Base-by-base conservation (phyloP, 1,140 invertebrate species). In the Penaeus japonicus region DNA sequence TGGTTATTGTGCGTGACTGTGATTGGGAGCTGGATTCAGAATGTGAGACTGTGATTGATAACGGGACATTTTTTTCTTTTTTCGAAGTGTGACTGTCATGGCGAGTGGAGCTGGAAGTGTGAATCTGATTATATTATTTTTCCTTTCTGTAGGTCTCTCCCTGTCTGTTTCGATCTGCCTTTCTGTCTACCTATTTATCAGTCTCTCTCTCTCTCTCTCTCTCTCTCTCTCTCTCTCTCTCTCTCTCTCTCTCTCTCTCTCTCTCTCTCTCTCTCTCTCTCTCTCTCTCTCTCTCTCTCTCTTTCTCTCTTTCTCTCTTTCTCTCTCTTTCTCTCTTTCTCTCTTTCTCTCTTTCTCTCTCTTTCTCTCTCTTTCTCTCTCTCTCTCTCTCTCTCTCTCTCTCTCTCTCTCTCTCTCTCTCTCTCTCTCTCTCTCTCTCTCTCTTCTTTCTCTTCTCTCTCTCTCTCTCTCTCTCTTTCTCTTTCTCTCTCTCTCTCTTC, bases 321-420 rank as follows among this genome's bases (percentile, higher is more conserved):
- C 30, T 81, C 65, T 81, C 82, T 81, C 59, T 84, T 53, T 84
- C 82, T 84, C 59, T 84, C 82, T 84, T 53, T 84, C 59, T 84
- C 82, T 84, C 39, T 84, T 20, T 77, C 75, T 77, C 75, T 77
- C 35, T 77, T 20, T 77, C 75, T 77, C 35, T 77, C 75, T 77
- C 15, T 77, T 20, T 77, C 75, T 77, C 75, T 17, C 35, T 77
- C 75, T 77, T 20, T 77, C 35, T 77, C 75, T 77, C 75, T 77
- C 35, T 77, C 75, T 77, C 75, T 77, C 35, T 77, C 75, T 77
- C 75, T 77, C 35, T 77, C 35, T 77, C 22, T 35, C 30, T 53
- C 53, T 53, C 53, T 53, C 35, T 77, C 75, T 77, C 75, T 77
- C 17, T 77, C 75, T 77, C 75, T 17, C 17, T 77, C 75, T 77